Percentiles rank a stretch among this genome's conserved stretches.
Conservation (phyloP, 2,888 invertebrate genomes). For the Pachymerium ferrugineum region DNA sequence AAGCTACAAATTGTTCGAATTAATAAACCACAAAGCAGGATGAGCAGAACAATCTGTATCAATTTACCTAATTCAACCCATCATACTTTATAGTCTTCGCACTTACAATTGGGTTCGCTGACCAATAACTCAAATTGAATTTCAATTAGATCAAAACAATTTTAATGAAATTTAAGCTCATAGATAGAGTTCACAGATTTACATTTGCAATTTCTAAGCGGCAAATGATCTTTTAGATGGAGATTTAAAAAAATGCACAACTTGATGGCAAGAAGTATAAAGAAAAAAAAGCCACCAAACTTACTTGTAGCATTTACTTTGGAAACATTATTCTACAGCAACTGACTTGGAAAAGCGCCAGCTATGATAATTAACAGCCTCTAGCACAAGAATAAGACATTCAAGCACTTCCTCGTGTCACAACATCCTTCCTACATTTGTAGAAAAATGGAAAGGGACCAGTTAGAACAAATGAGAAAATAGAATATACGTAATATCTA, state of each 20-base stretch:
- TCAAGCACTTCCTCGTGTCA: conserved; percentile 22
- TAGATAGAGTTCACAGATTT: too few species aligned
- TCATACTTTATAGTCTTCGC: background rate
- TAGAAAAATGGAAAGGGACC: too few species aligned
- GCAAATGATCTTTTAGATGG: too few species aligned
- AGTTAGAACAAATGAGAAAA: too few species aligned
- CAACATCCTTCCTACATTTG: conserved; percentile 16
- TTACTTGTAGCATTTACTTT: conserved; percentile 11
- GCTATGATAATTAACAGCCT: conserved; percentile 16
- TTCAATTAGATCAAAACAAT: conserved; percentile 11
- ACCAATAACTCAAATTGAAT: conserved; percentile 11
- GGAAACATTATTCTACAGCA: conserved; percentile 1
- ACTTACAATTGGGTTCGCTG: background rate
- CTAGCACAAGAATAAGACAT: conserved; percentile 12
- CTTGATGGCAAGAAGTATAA: too few species aligned
- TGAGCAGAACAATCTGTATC: background rate
- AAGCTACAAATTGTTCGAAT: background rate
- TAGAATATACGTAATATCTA: too few species aligned
- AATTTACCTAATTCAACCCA: conserved; percentile 13
- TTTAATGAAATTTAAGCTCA: too few species aligned
- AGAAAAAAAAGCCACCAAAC: too few species aligned
- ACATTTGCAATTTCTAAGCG: too few species aligned
- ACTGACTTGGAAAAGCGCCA: background rate
- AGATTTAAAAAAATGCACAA: too few species aligned
- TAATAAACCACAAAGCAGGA: background rate